phyloP scores from a whole-genome alignment of 2,888 invertebrate species.

The Esperia sulphurella region DNA sequence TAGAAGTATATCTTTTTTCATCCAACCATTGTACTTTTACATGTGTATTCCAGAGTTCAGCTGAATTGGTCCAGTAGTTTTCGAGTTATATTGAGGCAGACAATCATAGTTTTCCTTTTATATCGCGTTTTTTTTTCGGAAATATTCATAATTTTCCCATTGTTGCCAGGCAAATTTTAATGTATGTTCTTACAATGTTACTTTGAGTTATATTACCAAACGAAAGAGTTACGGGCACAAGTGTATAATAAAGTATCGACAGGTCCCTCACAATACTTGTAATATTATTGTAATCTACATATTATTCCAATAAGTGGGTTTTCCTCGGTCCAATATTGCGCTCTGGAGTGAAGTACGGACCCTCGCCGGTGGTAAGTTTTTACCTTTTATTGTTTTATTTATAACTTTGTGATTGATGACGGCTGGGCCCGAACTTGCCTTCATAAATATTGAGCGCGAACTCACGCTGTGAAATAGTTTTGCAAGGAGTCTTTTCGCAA shows the following conservation, averaged over 20 bases:
- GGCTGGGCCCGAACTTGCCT: conserved; percentile 60
- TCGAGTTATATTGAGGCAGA: too few species aligned
- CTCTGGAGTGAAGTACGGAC: conserved; percentile 47
- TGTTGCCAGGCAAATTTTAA: too few species aligned
- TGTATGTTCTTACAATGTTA: not conserved
- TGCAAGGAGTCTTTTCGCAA: conserved; percentile 20
- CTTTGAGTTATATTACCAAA: not conserved
- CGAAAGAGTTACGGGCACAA: conserved; percentile 46
- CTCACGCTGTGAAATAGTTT: conserved; percentile 65
- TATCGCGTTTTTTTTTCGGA: too few species aligned
- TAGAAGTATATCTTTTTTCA: too few species aligned
- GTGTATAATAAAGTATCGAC: conserved; percentile 52
- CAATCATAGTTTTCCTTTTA: too few species aligned
- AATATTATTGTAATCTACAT: conserved; percentile 76
- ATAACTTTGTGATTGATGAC: conserved; percentile 79
- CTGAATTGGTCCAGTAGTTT: too few species aligned
- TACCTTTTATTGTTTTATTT: conserved; percentile 80
- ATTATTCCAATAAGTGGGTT: conserved; percentile 78
- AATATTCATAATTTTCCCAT: too few species aligned
- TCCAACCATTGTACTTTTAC: too few species aligned
- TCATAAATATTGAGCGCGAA: conserved; percentile 74
- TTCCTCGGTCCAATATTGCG: conserved; percentile 65
- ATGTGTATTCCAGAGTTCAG: too few species aligned
- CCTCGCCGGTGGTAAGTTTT: conserved; percentile 70
- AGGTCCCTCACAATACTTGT: conserved; percentile 58